These are phyloP conservation scores for Oreochromis spilurus DNA, from an alignment of 2,113 vertebrate species.

Conservation along the genomic window DNA sequence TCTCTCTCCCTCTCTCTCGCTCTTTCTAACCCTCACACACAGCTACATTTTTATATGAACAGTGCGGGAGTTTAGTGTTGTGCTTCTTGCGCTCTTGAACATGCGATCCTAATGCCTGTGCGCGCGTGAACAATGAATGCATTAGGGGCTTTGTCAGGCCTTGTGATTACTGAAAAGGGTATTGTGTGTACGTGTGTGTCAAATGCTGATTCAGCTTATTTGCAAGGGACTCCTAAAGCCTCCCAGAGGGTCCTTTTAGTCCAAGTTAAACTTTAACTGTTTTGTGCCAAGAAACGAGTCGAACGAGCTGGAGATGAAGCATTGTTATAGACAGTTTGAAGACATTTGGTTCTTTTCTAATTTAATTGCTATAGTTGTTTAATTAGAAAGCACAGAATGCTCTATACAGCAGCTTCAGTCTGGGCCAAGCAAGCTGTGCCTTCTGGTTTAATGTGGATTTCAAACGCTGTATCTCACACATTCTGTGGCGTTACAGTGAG, in stretches of 20 bases:
- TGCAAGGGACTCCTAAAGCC: slow-evolving; percentile 74
- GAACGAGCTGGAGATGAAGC: background rate
- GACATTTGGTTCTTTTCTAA: background rate
- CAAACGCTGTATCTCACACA: background rate
- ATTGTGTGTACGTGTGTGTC: slow-evolving; percentile 67
- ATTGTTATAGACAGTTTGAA: background rate
- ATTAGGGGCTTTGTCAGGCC: slow-evolving; percentile 56
- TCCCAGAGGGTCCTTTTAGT: slow-evolving; percentile 81
- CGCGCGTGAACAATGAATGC: slow-evolving; percentile 54
- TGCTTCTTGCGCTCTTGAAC: background rate
- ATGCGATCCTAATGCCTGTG: background rate
- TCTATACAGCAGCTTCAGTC: background rate
- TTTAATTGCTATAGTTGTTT: background rate
- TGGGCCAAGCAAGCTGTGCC: background rate
- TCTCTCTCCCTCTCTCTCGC: fast-evolving
- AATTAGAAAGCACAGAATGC: background rate
- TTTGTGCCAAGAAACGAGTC: slow-evolving; percentile 66
- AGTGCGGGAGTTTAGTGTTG: background rate
- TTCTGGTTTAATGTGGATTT: background rate
- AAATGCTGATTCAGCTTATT: slow-evolving; percentile 75
- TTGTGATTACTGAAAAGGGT: slow-evolving; percentile 70
- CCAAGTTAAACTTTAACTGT: slow-evolving; percentile 97
- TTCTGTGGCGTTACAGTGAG: background rate
- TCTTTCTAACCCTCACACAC: background rate
- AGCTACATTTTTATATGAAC: background rate